Conservation (phyloP, 2,888 invertebrate species). For the Macrosiphum euphorbiae region DNA sequence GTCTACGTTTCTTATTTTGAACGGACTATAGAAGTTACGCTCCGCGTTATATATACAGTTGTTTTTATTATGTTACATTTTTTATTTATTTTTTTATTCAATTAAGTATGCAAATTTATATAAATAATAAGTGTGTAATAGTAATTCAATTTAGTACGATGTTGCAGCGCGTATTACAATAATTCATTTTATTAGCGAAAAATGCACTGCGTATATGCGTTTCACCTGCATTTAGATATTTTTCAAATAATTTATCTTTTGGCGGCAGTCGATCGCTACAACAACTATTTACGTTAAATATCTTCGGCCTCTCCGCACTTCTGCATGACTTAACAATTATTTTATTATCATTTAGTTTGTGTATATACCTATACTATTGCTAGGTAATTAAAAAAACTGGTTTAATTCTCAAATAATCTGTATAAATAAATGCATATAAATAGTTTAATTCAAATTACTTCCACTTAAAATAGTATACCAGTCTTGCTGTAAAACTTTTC, state of each 20-base stretch:
- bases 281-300: too few relatives aligned
- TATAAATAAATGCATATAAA: neutral
- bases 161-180: neutral
- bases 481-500: conserved; percentile 22
- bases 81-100: neutral
- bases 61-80: neutral
- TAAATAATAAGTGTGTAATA: neutral
- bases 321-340: too few relatives aligned
- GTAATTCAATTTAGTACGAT: neutral
- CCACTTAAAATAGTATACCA: neutral
- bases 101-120: neutral
- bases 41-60: neutral
- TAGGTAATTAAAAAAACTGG: neutral
- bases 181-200: neutral
- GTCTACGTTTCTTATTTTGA: too few relatives aligned
- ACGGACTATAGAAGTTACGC: too few relatives aligned
- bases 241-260: neutral
- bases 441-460: conserved; percentile 30
- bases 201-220: neutral
- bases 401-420: conserved; percentile 6
- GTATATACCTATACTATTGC: neutral
- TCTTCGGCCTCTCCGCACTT: too few relatives aligned
- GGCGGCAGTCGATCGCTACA: too few relatives aligned
- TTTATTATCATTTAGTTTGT: too few relatives aligned
- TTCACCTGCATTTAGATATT: neutral